These are phyloP conservation scores for Pterocles orientalis DNA, from an alignment of 2,113 vertebrate genomes.

Conservation along the genomic window DNA sequence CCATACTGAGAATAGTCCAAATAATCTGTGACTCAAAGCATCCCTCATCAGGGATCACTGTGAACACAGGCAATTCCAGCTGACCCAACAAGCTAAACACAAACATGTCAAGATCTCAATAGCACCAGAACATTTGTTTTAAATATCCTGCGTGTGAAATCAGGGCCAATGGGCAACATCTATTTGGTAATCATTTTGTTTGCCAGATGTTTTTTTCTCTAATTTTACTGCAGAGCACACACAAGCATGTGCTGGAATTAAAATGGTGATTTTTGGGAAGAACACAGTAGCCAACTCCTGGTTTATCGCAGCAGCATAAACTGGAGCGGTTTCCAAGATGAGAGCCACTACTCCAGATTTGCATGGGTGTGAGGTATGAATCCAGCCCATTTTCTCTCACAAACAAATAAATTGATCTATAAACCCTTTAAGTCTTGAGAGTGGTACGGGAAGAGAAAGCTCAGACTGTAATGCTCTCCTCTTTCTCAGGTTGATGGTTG, in stretches of 20 bases:
- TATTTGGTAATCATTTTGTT: neutral
- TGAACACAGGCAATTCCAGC: slow-evolving; percentile 45
- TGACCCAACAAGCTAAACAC: slow-evolving; percentile 40
- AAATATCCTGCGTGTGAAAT: slow-evolving; percentile 42
- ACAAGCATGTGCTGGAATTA: neutral
- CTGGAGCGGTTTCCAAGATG: neutral
- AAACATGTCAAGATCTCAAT: slow-evolving; percentile 59
- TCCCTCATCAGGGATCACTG: slow-evolving; percentile 59
- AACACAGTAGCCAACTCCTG: neutral
- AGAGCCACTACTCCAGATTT: neutral
- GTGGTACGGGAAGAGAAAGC: neutral
- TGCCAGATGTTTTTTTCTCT: slow-evolving; percentile 50
- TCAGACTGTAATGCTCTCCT: neutral
- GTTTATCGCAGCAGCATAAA: neutral
- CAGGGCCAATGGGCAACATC: slow-evolving; percentile 21
- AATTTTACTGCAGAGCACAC: slow-evolving; percentile 3
- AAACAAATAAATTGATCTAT: neutral
- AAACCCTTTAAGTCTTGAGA: neutral
- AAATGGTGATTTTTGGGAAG: neutral
- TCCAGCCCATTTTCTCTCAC: neutral
- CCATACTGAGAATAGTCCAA: slow-evolving; percentile 68
- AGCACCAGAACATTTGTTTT: slow-evolving; percentile 65
- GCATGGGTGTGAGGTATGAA: neutral
- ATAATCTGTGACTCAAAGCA: slow-evolving; percentile 66
- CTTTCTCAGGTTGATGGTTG: neutral